Evolutionary conservation across 2,888 invertebrate genomes (phyloP).

Genomic region (Diarsia rubi): DNA sequence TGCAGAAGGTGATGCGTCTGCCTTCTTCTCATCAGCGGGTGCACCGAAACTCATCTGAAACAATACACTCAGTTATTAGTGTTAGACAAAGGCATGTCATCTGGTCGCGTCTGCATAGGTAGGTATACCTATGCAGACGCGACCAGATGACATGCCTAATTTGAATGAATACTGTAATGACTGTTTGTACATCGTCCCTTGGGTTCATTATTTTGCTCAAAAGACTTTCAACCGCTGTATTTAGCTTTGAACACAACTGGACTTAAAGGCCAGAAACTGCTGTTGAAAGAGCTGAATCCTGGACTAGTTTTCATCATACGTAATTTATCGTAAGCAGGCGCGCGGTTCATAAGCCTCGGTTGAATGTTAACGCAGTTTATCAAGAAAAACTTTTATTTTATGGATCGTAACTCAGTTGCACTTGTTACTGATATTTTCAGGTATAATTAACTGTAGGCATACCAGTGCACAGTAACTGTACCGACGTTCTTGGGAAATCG

Average conservation of each 20-base stretch:
- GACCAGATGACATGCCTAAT: background rate
- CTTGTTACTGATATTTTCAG: background rate
- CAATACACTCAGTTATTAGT: background rate
- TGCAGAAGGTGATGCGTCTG: constrained; percentile 50
- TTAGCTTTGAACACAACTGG: constrained; percentile 1
- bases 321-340: background rate
- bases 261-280: background rate
- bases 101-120: no score
- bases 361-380: background rate
- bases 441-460: background rate
- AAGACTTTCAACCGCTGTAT: constrained; percentile 17
- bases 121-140: background rate
- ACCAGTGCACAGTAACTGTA: background rate
- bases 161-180: background rate
- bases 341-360: background rate
- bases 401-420: background rate
- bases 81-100: no score
- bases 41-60: constrained; percentile 75
- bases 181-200: background rate
- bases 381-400: no score
- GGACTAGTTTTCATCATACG: background rate
- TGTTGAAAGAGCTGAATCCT: background rate
- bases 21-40: constrained; percentile 79
- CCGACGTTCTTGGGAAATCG: background rate
- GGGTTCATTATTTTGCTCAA: constrained; percentile 4